Evolutionary conservation across 2,888 invertebrate genomes (phyloP).

Genomic region (Neoascia interrupta): DNA sequence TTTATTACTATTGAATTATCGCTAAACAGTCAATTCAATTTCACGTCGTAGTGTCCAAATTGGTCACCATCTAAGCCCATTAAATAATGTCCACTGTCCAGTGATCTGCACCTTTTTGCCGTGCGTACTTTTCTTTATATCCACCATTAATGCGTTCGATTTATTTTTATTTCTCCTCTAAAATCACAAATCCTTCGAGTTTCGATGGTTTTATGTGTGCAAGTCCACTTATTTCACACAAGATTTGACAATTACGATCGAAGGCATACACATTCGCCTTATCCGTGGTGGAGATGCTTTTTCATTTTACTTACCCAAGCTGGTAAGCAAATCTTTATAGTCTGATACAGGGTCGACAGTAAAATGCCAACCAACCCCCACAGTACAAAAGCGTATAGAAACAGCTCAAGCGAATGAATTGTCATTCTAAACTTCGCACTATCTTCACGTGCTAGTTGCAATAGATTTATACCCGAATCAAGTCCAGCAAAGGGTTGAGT

Average conservation of each 20-base stretch:
- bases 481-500: constrained; percentile 50
- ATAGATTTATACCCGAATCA: constrained; percentile 47
- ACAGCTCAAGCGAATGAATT: constrained; percentile 57
- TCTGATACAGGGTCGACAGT: constrained; percentile 36
- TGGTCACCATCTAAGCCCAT: constrained; percentile 56
- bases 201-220: constrained; percentile 20
- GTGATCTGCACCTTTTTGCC: not conserved
- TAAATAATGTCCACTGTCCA: constrained; percentile 44
- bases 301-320: constrained; percentile 18
- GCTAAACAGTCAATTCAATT: constrained; percentile 45
- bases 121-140: constrained; percentile 8
- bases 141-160: constrained; percentile 54
- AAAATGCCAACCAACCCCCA: constrained; percentile 36
- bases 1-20: constrained; percentile 51
- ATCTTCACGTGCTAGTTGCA: constrained; percentile 44
- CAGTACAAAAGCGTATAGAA: constrained; percentile 1
- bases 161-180: constrained; percentile 54
- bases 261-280: constrained; percentile 19
- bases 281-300: constrained; percentile 6
- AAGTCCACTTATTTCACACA: constrained; percentile 66
- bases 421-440: constrained; percentile 55
- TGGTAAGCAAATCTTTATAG: constrained; percentile 59
- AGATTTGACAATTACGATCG: constrained; percentile 65
- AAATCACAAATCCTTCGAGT: constrained; percentile 45
- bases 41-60: constrained; percentile 53